Evolutionary conservation across 1,140 invertebrate species (phyloP), one percentile per base, ranked within the genome.

Genomic region (Drosophila leontia): DNA sequence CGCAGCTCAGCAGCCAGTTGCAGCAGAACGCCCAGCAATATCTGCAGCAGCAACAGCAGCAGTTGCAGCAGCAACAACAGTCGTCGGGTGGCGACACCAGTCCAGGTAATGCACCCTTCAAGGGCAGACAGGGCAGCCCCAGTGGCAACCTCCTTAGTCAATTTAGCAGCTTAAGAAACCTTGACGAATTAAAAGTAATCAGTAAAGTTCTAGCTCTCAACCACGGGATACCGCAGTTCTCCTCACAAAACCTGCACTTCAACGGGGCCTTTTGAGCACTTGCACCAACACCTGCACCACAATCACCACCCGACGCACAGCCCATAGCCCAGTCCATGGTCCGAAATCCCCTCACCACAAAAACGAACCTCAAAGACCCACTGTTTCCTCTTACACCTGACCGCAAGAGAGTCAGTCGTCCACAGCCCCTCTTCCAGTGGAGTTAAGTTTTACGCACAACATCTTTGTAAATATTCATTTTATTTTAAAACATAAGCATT

Each of bases 201-300:
- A 96, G 96, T 17, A 97, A 97, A 93, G 95, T 97, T 44, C 92
- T 97, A 63, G 95, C 96, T 19, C 93, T 96, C 39, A 96, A 96
- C 91, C 96, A 96, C 76, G 95, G 95, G 41, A 92, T 92, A 45
- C 85, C 92, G 61, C 82, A 85, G 69, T 92, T 91, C 80, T 76
- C 86, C 50, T 69, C 84, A 80, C 91, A 92, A 90, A 91, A 91
- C 55, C 88, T 91, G 71, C 85, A 80, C 82, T 90, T 67, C 91
- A 83, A 90, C 61, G 74, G 77, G 68, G 70, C 83, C 68, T 87
- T 91, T 63, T 91, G 88, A 91, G 80, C 87, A 77, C 85, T 74
- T 75, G 59, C 76, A 84, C 81, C 71, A 76, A 42, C 75, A 80
- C 34, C 82, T 71, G 48, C 62, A 62, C 37, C 75, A 69, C 60